Conservation (phyloP, 1,140 invertebrate species). For the Planococcus citri region DNA sequence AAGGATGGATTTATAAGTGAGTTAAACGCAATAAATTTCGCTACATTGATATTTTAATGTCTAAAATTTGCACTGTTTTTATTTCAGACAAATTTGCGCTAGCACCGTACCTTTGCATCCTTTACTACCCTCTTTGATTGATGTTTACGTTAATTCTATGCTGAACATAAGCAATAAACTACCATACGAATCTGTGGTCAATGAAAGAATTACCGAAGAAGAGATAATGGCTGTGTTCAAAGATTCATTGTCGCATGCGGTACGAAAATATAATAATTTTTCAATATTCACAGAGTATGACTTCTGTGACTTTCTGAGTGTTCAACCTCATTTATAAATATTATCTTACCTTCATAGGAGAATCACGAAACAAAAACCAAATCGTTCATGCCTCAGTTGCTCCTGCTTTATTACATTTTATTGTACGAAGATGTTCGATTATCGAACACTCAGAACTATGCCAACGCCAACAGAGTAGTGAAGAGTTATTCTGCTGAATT, state of each 20-base stretch:
- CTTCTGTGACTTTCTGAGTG: too few species aligned
- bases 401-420: constrained; percentile 84
- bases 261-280: neutral
- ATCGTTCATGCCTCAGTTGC: constrained; percentile 71
- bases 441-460: constrained; percentile 4
- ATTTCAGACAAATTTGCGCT: constrained; percentile 66
- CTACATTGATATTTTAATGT: too few species aligned
- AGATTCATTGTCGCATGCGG: constrained; percentile 41
- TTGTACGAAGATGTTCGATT: constrained; percentile 65
- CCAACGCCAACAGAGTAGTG: constrained; percentile 21
- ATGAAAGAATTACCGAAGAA: constrained; percentile 80
- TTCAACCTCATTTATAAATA: too few species aligned
- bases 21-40: neutral
- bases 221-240: constrained; percentile 79
- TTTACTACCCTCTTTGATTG: constrained; percentile 80
- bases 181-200: constrained; percentile 41
- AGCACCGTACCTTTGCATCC: constrained; percentile 80
- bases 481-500: constrained; percentile 81
- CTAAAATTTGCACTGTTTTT: too few species aligned
- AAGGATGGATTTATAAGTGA: constrained; percentile 32
- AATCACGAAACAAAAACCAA: constrained; percentile 36
- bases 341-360: neutral
- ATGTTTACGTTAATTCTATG: constrained; percentile 91
- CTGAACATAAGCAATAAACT: constrained; percentile 59
- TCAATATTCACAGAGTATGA: neutral